These are phyloP conservation scores for Acanthiza pusilla DNA, from an alignment of 2,797 vertebrate species.

Conservation along the genomic window DNA sequence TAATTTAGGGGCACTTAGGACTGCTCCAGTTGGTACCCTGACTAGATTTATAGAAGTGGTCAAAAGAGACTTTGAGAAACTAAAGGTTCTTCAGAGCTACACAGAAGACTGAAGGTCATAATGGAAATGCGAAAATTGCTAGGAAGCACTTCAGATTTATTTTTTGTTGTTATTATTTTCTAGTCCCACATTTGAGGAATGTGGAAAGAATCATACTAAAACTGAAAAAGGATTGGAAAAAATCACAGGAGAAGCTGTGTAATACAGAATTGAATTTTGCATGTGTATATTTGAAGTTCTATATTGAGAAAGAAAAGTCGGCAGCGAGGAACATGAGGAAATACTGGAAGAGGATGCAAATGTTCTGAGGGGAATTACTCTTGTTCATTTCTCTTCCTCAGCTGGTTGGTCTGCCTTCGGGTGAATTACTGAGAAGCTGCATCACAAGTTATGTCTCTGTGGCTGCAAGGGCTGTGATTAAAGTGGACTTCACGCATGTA, in stretches of 20 bases:
- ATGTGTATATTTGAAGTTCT: background rate
- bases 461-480: background rate
- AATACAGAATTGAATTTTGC: background rate
- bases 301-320: background rate
- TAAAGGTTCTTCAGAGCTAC: background rate
- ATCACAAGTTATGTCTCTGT: background rate
- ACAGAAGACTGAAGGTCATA: background rate
- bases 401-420: background rate
- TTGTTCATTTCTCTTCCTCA: slow-evolving; percentile 5
- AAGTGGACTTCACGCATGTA: background rate
- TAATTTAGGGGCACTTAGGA: slow-evolving; percentile 26
- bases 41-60: background rate
- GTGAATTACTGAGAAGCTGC: background rate
- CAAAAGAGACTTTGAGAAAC: background rate
- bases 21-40: background rate
- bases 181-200: background rate
- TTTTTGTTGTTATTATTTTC: background rate
- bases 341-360: background rate
- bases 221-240: background rate
- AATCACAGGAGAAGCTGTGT: background rate
- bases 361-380: background rate
- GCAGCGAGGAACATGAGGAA: background rate
- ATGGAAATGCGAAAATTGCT: background rate
- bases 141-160: background rate
- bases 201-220: background rate